Evolutionary conservation across 2,888 invertebrate genomes (phyloP), one percentile per base, ranked within the genome.

Genomic region (Drosophila quinaria): DNA sequence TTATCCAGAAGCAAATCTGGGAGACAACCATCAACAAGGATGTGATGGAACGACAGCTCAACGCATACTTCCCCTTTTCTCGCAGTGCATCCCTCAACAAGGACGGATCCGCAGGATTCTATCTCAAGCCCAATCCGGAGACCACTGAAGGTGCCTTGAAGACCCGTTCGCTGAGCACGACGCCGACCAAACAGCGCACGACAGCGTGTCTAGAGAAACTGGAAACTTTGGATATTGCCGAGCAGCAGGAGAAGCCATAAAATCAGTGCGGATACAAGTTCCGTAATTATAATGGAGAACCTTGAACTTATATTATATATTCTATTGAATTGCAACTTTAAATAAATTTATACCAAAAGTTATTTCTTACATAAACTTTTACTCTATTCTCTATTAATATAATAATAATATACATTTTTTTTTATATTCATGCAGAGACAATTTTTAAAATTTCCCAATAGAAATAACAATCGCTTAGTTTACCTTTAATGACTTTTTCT

Each of bases 51-150:
- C 93, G 95, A 55, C 96, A 97, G 89, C 93, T 96, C 11, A 96
- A 96, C 87, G 96, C 96, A 62, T 96, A 96, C 88, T 95, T 96
- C 93, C 96, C 96, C 0, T 89, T 90, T 59, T 80, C 89, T n/a
- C 81, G 90, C 9, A 86, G 80, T 50, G 51, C 82, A 3, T 89
- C 91, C 9, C 68, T 75, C 11, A 75, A 60, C 58, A 70, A 76
- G 55, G 81, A 87, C 11, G 70, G 65, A 17, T 51, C 78, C 1
- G 69, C 51, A 2, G 78, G 29, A 6, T 63, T 78, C 6, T 58
- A 70, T 47, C 58, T 74, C 0, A 59, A 58, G 42, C 66, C 85
- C 10, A 22, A 47, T 6, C 42, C 35, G 17, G 56, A 29, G 4
- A 39, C 49, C 0, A 51, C 29, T 3, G 59, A 47, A 3, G 42